Evolutionary conservation across 2,888 invertebrate genomes (phyloP), one percentile per base, ranked within the genome.

Genomic region (Gryllus longicercus): DNA sequence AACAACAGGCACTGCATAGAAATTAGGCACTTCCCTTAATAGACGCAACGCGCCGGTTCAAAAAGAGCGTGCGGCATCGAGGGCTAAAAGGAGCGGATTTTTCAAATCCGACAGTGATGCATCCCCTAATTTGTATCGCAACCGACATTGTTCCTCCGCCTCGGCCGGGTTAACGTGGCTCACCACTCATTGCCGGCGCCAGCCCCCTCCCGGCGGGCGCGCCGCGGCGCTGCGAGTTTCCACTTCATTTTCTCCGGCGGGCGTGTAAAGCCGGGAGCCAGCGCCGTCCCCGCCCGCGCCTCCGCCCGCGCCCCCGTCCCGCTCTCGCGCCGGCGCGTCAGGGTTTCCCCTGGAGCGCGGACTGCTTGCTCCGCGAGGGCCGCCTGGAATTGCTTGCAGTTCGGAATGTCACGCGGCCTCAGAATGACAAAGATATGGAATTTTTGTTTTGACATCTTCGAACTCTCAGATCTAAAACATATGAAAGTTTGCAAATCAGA

Each of bases 21-120:
- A 63, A 63, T 63, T 63, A 63, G 63, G 16, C 63, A 63, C 63
- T 63, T 63, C 63, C 63, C 63, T 63, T 63, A 63, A 63, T 63
- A 63, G 63, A 63, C 63, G 63, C 63, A 63, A 63, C 63, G 63
- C 63, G 63, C 63, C 63, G n/a, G 63, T 63, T 63, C 63, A 63
- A 63, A 63, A 63, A 16, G 63, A 63, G 63, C 63, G 63, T n/a
- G 63, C 14, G 63, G 63, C 63, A 63, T 63, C 63, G 63, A 14
- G n/a, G 63, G 63, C 63, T 63, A 63, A 63, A 63, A 63, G 63
- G 63, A 63, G 63, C 63, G 63, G 63, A 63, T 63, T 63, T 63
- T 63, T 63, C 63, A 63, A 63, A 63, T 63, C 63, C 63, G 63
- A 63, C 63, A 63, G 63, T 63, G 63, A 63, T 63, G 63, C 63